Evolutionary conservation across 2,888 invertebrate species (phyloP).

Genomic region (Trissonchulus latispiculum): DNA sequence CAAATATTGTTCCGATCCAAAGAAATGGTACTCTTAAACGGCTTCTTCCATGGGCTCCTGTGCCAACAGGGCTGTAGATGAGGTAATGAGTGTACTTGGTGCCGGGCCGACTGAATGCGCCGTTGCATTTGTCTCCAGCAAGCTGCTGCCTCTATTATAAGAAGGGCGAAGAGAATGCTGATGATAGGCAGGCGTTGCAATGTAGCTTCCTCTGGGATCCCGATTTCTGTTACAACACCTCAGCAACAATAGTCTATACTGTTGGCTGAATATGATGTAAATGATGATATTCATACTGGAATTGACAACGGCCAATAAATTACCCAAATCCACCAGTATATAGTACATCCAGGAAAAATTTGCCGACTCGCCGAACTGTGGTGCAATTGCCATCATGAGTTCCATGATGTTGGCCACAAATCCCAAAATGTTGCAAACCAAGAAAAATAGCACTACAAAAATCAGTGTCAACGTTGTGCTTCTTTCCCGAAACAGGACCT

Average conservation of each 20-base stretch:
- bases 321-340: not conserved
- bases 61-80: too few relatives aligned
- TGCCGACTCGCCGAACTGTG: not conserved
- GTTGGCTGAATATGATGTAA: not conserved
- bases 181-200: too few relatives aligned
- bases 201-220: too few relatives aligned
- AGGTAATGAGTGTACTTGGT: too few relatives aligned
- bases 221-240: not conserved
- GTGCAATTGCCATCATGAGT: not conserved
- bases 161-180: too few relatives aligned
- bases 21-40: too few relatives aligned
- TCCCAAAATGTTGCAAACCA: constrained; percentile 1
- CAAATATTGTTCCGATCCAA: too few relatives aligned
- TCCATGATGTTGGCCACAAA: constrained; percentile 10
- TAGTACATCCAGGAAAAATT: not conserved
- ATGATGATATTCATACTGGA: constrained; percentile 6
- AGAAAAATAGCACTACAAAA: constrained; percentile 4
- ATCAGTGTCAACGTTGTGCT: not conserved
- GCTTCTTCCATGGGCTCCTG: too few relatives aligned
- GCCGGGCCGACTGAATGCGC: too few relatives aligned
- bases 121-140: too few relatives aligned
- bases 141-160: too few relatives aligned
- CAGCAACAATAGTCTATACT: not conserved
- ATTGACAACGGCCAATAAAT: constrained; percentile 5
- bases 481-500: not conserved